Percentiles rank a stretch among this genome's conserved stretches.
Conservation (phyloP, 2,888 invertebrate genomes). For the Biston betularia region DNA sequence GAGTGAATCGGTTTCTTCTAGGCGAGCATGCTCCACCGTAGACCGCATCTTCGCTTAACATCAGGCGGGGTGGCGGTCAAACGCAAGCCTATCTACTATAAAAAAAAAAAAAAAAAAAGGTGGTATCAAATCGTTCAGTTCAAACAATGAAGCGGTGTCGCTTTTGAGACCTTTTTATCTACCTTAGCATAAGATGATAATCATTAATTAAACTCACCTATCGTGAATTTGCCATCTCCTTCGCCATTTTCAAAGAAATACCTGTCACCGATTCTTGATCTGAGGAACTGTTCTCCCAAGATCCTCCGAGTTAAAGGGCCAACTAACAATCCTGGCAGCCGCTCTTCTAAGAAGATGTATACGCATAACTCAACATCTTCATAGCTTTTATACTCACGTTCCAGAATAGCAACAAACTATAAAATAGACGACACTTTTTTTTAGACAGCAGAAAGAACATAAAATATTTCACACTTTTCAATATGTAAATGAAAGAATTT, state of each 20-base stretch:
- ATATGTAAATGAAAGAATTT: too few species aligned
- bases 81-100: too few species aligned
- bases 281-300: conserved; percentile 91
- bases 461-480: neutral
- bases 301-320: conserved; percentile 94
- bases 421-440: neutral
- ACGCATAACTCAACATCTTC: conserved; percentile 92
- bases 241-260: conserved; percentile 90
- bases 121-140: too few species aligned
- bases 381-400: conserved; percentile 85
- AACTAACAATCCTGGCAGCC: conserved; percentile 88
- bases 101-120: too few species aligned
- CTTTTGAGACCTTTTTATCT: too few species aligned
- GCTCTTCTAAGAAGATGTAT: conserved; percentile 91
- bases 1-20: too few species aligned
- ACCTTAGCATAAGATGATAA: too few species aligned
- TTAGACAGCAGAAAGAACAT: too few species aligned
- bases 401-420: conserved; percentile 42
- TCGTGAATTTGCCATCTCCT: conserved; percentile 33
- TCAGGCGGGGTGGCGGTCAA: too few species aligned
- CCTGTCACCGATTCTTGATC: conserved; percentile 91
- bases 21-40: too few species aligned
- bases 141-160: too few species aligned
- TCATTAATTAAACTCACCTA: conserved; percentile 30
- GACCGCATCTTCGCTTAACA: too few species aligned